Percentiles rank a stretch among this genome's conserved stretches.
These are phyloP conservation scores for Pelecanoides urinatrix DNA, from an alignment of 2,113 vertebrate species.

Conservation along the genomic window DNA sequence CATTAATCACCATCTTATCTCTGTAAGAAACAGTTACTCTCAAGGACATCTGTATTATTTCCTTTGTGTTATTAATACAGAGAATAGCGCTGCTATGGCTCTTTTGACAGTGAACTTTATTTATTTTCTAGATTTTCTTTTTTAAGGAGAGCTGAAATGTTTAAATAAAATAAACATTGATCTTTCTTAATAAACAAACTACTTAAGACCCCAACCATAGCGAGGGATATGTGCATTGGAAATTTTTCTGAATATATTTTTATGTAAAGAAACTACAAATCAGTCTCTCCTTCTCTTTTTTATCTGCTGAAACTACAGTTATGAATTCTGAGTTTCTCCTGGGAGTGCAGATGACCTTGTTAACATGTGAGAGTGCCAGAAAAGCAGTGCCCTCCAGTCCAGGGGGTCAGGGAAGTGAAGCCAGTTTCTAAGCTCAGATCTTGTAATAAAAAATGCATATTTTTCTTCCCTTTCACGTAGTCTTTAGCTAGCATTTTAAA, in stretches of 20 bases:
- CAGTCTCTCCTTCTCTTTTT: background rate
- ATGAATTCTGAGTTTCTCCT: background rate
- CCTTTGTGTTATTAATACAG: slow-evolving; percentile 38
- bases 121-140: background rate
- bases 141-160: background rate
- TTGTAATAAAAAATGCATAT: background rate
- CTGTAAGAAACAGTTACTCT: slow-evolving; percentile 36
- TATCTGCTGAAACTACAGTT: background rate
- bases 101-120: background rate
- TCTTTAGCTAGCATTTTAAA: background rate
- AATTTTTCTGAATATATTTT: background rate
- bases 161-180: background rate
- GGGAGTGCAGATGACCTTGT: background rate
- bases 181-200: background rate
- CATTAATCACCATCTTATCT: slow-evolving; percentile 68
- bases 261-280: background rate
- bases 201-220: background rate
- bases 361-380: background rate
- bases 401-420: background rate
- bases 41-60: slow-evolving; percentile 61
- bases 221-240: fast-evolving
- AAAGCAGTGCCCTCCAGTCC: background rate
- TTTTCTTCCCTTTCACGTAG: background rate
- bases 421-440: background rate
- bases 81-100: background rate